Evolutionary conservation across 2,113 vertebrate species (phyloP).

Genomic region (Willisornis vidua): DNA sequence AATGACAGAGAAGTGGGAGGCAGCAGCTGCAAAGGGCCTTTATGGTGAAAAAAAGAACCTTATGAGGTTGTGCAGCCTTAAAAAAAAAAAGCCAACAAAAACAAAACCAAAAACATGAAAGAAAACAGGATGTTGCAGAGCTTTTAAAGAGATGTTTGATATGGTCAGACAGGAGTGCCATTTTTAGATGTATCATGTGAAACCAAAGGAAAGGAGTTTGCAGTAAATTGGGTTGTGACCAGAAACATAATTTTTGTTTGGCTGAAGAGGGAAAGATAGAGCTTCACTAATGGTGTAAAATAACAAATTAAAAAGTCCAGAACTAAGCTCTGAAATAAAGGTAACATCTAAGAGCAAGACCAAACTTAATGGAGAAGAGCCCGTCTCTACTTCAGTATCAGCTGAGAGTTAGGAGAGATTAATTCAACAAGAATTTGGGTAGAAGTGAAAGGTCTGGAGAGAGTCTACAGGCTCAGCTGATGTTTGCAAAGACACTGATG

Average conservation of each 20-base stretch:
- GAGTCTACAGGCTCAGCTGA: neutral
- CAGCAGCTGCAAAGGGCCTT: neutral
- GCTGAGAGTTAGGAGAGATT: neutral
- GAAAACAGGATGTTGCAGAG: neutral
- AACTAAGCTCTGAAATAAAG: neutral
- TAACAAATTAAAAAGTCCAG: neutral
- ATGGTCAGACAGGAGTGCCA: neutral
- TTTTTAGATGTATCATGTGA: neutral
- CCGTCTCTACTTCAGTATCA: neutral
- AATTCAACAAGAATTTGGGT: neutral
- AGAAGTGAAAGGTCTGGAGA: neutral
- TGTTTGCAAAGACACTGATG: rapidly evolving
- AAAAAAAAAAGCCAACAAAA: too few relatives aligned
- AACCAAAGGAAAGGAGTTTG: neutral
- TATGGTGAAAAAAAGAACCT: neutral
- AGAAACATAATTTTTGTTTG: neutral
- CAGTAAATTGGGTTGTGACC: neutral
- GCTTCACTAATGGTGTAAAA: neutral
- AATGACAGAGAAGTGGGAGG: neutral
- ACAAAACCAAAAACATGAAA: neutral
- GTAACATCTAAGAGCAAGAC: neutral
- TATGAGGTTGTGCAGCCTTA: neutral
- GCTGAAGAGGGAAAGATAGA: neutral
- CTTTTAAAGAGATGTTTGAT: neutral
- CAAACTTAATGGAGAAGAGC: neutral